Base-by-base conservation (phyloP, 2,888 invertebrate genomes). In the Coleophora flavipennella region DNA sequence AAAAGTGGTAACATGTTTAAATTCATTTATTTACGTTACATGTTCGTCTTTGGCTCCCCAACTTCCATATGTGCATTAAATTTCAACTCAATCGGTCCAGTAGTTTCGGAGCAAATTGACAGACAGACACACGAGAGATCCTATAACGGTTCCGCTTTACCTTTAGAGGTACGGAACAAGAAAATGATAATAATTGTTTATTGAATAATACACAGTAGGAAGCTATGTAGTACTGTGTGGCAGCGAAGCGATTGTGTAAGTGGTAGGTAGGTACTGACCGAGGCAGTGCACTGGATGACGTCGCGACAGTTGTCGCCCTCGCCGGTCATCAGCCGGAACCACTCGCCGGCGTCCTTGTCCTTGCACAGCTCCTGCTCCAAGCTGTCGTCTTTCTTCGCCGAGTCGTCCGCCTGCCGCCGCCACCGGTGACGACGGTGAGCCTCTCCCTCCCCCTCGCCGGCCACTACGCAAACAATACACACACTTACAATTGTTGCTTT, bases 221-320 rank as follows among this genome's bases (percentile, higher is more conserved):
- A n/a, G n/a, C n/a, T n/a, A n/a, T 20, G 20, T 6, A 20, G 20
- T 6, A 6, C 6, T 6, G 20, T 33, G 14, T 33, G 11, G 13
- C 13, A 38, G 34, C 6, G 6, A 20, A 4, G 20, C 20, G 6
- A 4, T 35, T 26, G 31, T 32, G 41, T 42, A 40, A 45, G 55
- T 49, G 54, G 57, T n/a, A n/a, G n/a, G 57, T 57, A 52, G 50
- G 45, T 58, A 89, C 90, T 87, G 71, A 94, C 94, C 69, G 95
- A 95, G 69, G 94, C 93, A 53, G 96, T 96, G 85, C 96, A 96
- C 81, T 96, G 96, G 71, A 96, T 96, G 71, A 96, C 96, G 86
- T 96, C 95, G 74, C 96, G 92, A 78, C 96, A 96, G 77, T 93
- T 93, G 83, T 95, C 95, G 60, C 93, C 94, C 58, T 95, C 95